These are phyloP conservation scores for Astyanax mexicanus DNA, from an alignment of 2,797 vertebrate genomes.

Conservation along the genomic window DNA sequence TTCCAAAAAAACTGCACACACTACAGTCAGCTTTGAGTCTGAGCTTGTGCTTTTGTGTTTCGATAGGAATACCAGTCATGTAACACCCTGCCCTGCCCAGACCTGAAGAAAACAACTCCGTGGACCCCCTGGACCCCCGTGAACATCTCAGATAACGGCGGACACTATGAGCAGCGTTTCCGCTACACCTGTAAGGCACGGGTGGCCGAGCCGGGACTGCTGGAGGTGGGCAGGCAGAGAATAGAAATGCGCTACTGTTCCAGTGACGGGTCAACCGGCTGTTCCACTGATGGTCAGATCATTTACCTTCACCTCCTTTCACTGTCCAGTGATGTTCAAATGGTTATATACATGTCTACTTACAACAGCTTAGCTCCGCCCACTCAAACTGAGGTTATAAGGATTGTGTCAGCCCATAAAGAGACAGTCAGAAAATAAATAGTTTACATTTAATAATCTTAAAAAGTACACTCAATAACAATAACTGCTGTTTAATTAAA, in stretches of 20 bases:
- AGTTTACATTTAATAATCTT: too few relatives aligned
- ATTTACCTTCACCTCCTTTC: neutral
- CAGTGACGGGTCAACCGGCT: slow-evolving; percentile 92
- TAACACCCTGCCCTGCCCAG: slow-evolving; percentile 90
- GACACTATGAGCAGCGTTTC: slow-evolving; percentile 96
- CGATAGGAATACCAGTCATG: slow-evolving; percentile 94
- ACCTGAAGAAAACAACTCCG: slow-evolving; percentile 96
- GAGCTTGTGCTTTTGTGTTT: neutral
- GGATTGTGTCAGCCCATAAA: too few relatives aligned
- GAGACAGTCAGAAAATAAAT: too few relatives aligned
- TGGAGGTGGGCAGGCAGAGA: slow-evolving; percentile 93
- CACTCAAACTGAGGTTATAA: too few relatives aligned
- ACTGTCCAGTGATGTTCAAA: too few relatives aligned
- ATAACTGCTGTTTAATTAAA: too few relatives aligned
- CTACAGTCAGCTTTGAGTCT: neutral
- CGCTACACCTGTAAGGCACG: slow-evolving; percentile 96
- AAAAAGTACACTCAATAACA: too few relatives aligned
- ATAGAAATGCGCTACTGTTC: slow-evolving; percentile 99
- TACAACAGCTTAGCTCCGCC: too few relatives aligned
- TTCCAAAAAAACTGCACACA: too few relatives aligned
- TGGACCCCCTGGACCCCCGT: slow-evolving; percentile 98
- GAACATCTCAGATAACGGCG: slow-evolving; percentile 96
- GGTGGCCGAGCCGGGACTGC: slow-evolving; percentile 85
- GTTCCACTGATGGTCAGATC: slow-evolving; percentile 92
- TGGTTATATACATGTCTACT: too few relatives aligned